Evolutionary conservation across 2,888 invertebrate species (phyloP).

Genomic region (Alcis repandata): DNA sequence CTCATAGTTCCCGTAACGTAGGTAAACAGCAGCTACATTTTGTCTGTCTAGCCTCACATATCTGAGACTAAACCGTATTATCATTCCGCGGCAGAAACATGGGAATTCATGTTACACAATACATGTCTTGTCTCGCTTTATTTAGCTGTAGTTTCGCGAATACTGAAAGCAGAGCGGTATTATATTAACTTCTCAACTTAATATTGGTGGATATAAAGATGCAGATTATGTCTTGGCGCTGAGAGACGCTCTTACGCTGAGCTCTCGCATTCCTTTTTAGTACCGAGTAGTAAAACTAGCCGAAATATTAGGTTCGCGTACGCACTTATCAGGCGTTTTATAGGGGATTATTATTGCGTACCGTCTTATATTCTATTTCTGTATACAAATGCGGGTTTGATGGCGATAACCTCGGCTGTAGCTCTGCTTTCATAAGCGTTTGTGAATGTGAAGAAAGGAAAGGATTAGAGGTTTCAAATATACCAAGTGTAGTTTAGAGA

Average conservation of each 20-base stretch:
- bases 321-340: conserved; percentile 59
- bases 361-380: conserved; percentile 60
- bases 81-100: conserved; percentile 55
- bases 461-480: no score
- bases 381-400: conserved; percentile 58
- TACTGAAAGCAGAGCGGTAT: conserved; percentile 62
- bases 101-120: conserved; percentile 58
- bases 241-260: conserved; percentile 48
- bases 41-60: conserved; percentile 40
- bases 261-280: conserved; percentile 58
- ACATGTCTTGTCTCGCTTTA: conserved; percentile 58
- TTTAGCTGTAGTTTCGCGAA: conserved; percentile 62
- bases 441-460: not conserved
- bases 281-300: conserved; percentile 60
- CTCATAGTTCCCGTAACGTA: conserved; percentile 6
- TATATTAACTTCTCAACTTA: conserved; percentile 68
- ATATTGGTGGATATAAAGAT: conserved; percentile 61
- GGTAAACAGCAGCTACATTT: conserved; percentile 18
- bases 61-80: conserved; percentile 46
- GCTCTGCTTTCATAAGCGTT: conserved; percentile 4
- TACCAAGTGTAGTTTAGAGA: no score
- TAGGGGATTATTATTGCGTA: conserved; percentile 63
- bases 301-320: conserved; percentile 57
- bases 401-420: conserved; percentile 41
- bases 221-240: conserved; percentile 59